Conservation (phyloP, 2,888 invertebrate genomes). For the Ophonus ardosiacus region DNA sequence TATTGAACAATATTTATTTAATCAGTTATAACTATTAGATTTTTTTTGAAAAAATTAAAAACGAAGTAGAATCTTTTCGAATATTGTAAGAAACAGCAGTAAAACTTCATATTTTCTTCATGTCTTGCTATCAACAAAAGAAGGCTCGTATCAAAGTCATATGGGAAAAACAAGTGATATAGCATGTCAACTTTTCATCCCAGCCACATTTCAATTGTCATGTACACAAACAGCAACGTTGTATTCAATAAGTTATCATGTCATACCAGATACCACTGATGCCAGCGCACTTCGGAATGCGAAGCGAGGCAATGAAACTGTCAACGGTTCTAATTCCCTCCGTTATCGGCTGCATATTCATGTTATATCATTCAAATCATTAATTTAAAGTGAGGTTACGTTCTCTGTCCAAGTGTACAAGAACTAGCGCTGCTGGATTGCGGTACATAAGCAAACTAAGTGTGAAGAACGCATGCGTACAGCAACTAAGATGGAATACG, state of each 20-base stretch:
- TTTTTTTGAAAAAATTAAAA: too few species aligned
- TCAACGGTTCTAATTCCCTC: conserved; percentile 31
- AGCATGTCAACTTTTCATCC: conserved; percentile 52
- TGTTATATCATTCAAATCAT: conserved; percentile 23
- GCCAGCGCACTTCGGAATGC: conserved; percentile 33
- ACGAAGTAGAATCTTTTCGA: not conserved
- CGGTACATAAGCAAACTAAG: not conserved
- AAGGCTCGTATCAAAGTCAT: conserved; percentile 25
- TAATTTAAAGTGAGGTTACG: not conserved
- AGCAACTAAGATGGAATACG: conserved; percentile 19
- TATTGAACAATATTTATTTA: too few species aligned
- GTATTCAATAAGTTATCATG: conserved; percentile 52
- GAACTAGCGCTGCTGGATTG: conserved; percentile 8
- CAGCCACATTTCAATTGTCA: conserved; percentile 53
- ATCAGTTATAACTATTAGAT: too few species aligned
- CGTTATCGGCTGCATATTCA: conserved; percentile 10
- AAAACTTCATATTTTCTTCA: conserved; percentile 26
- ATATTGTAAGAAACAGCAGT: conserved; percentile 8
- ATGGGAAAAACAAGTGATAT: conserved; percentile 44
- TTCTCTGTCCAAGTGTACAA: not conserved
- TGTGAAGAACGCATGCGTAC: conserved; percentile 40
- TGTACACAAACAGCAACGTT: conserved; percentile 52
- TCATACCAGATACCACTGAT: conserved; percentile 39
- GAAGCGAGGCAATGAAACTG: conserved; percentile 32
- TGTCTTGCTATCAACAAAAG: conserved; percentile 6